A percentile compares a stretch with the other conserved stretches of the same genome.
These are phyloP conservation scores for Alosa sapidissima DNA, from an alignment of 2,797 vertebrate species.

Conservation along the genomic window DNA sequence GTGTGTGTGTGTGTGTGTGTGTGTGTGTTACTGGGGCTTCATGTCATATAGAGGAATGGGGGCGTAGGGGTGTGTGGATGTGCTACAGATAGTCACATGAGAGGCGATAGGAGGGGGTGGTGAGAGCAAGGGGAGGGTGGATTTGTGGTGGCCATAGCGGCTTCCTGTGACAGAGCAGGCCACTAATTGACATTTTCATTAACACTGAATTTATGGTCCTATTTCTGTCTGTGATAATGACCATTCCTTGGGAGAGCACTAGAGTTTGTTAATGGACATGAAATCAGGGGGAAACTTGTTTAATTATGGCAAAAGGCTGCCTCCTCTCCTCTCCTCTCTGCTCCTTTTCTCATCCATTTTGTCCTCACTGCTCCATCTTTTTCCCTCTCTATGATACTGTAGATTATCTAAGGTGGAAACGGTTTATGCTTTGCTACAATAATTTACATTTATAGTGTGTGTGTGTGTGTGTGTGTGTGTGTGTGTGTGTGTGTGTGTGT, in stretches of 20 bases:
- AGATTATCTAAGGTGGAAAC: constrained; percentile 12
- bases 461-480: not conserved
- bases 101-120: constrained; percentile 3
- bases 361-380: not conserved
- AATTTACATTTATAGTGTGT: constrained; percentile 46
- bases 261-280: constrained; percentile 84
- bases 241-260: constrained; percentile 78
- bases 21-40: not conserved
- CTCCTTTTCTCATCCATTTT: constrained; percentile 53
- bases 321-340: constrained; percentile 68
- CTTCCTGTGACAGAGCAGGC: constrained; percentile 79
- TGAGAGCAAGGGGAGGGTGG: constrained; percentile 19
- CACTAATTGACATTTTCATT: constrained; percentile 94
- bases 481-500: not conserved
- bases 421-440: not conserved
- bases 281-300: constrained; percentile 79
- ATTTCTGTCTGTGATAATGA: constrained; percentile 91
- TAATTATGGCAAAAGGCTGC: constrained; percentile 82
- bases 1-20: constrained; percentile 3
- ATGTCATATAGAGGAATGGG: not conserved
- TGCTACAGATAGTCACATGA: constrained; percentile 57
- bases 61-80: constrained; percentile 24
- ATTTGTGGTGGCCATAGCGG: constrained; percentile 70
- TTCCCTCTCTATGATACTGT: not conserved
- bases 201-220: constrained; percentile 91